Evolutionary conservation across 2,113 vertebrate species (phyloP).

Genomic region (Corvus cornix): DNA sequence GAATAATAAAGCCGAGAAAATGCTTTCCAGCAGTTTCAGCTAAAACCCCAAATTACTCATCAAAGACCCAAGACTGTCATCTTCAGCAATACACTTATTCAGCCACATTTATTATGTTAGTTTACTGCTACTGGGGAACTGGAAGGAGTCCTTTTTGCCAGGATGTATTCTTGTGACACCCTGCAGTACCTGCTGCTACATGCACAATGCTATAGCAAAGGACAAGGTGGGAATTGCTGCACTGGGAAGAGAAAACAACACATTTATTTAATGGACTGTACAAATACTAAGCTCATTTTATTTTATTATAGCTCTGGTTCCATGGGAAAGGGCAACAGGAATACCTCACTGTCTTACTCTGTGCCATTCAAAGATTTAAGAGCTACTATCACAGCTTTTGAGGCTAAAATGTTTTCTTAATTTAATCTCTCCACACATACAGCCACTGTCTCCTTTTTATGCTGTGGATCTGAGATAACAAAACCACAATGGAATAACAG

Average conservation of each 20-base stretch:
- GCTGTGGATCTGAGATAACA: not conserved
- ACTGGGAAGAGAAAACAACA: not conserved
- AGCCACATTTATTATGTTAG: not conserved
- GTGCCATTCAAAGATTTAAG: not conserved
- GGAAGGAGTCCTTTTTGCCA: not conserved
- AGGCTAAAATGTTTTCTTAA: not conserved
- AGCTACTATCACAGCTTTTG: not conserved
- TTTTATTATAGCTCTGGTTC: not conserved
- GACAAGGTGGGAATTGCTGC: not conserved
- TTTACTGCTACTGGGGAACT: not conserved
- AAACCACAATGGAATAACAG: not conserved
- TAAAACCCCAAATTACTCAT: not conserved
- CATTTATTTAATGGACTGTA: not conserved
- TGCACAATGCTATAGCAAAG: not conserved
- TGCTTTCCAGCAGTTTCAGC: constrained; percentile 3
- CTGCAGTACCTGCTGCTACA: not conserved
- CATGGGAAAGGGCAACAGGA: not conserved
- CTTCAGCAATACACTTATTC: not conserved
- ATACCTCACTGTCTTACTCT: not conserved
- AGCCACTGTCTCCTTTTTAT: not conserved
- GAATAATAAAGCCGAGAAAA: constrained; percentile 9
- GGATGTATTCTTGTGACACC: not conserved
- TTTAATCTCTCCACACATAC: not conserved
- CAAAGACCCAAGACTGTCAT: not conserved
- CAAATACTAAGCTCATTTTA: not conserved